phyloP scores from a whole-genome alignment of 2,113 vertebrate species.

The Thalassoma bifasciatum region DNA sequence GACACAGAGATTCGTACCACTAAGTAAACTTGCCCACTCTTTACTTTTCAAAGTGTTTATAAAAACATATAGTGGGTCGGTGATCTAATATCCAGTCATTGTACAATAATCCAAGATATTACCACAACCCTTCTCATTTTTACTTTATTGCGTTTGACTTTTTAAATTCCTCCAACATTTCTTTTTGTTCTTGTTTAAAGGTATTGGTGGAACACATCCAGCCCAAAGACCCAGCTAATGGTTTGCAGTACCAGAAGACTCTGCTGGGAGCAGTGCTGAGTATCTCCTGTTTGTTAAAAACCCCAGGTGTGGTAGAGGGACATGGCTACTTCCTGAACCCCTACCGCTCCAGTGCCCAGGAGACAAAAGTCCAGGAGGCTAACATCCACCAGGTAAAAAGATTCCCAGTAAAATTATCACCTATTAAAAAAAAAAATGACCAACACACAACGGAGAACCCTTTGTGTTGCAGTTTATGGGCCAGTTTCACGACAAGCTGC shows the following conservation, averaged over 20 bases:
- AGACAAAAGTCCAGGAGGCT: slow-evolving; percentile 97
- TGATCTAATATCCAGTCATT: background rate
- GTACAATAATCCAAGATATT: background rate
- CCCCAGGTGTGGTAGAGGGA: slow-evolving; percentile 93
- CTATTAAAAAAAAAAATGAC: background rate
- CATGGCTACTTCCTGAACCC: slow-evolving; percentile 95
- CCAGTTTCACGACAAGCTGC: slow-evolving; percentile 96
- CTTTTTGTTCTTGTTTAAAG: slow-evolving; percentile 69
- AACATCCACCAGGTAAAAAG: slow-evolving; percentile 94
- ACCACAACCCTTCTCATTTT: background rate
- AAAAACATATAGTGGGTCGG: background rate
- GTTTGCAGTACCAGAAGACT: slow-evolving; percentile 96
- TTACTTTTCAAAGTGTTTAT: no score
- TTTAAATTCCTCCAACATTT: background rate
- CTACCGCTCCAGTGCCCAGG: slow-evolving; percentile 93
- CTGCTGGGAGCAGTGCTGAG: slow-evolving; percentile 89
- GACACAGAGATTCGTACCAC: background rate
- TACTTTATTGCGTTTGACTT: background rate
- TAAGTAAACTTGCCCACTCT: no score
- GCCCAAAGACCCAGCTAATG: slow-evolving; percentile 93
- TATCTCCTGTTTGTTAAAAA: slow-evolving; percentile 95
- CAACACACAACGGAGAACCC: background rate
- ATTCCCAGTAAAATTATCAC: background rate
- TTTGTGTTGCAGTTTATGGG: slow-evolving; percentile 89
- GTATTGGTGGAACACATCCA: slow-evolving; percentile 93